Evolutionary conservation across 2,888 invertebrate genomes (phyloP).

Genomic region (Metallyticus violacea): DNA sequence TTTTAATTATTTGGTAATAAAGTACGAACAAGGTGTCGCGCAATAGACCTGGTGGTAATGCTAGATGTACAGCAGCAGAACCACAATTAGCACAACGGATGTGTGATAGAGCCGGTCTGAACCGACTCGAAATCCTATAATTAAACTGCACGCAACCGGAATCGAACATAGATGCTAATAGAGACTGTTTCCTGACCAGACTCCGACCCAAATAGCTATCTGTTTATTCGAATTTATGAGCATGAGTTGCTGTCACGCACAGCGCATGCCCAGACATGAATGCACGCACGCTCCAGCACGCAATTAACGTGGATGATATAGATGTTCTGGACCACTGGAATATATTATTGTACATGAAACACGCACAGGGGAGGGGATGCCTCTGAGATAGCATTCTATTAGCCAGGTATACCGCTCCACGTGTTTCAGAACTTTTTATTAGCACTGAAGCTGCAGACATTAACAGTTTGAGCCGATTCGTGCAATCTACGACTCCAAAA

Average conservation of each 20-base stretch:
- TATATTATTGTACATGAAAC: neutral
- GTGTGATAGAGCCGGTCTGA: neutral
- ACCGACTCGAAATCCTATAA: neutral
- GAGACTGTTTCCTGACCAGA: neutral
- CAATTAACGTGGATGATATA: neutral
- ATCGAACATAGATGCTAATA: neutral
- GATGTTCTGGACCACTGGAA: neutral
- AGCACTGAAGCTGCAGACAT: neutral
- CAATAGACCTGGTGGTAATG: neutral
- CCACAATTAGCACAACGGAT: neutral
- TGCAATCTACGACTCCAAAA: no score
- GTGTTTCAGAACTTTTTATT: neutral
- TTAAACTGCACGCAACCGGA: neutral
- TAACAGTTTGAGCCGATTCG: no score
- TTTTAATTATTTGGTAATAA: no score
- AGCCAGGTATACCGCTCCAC: neutral
- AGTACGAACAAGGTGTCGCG: no score
- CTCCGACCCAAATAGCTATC: neutral
- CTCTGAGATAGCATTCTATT: neutral
- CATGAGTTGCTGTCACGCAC: neutral
- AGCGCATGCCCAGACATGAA: neutral
- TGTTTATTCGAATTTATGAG: neutral
- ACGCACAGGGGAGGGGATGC: neutral
- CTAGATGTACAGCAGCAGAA: no score
- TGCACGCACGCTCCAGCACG: no score